A percentile compares a stretch with the other conserved stretches of the same genome.
Conservation (phyloP, 1,140 invertebrate species). For the Drosophila sechellia region DNA sequence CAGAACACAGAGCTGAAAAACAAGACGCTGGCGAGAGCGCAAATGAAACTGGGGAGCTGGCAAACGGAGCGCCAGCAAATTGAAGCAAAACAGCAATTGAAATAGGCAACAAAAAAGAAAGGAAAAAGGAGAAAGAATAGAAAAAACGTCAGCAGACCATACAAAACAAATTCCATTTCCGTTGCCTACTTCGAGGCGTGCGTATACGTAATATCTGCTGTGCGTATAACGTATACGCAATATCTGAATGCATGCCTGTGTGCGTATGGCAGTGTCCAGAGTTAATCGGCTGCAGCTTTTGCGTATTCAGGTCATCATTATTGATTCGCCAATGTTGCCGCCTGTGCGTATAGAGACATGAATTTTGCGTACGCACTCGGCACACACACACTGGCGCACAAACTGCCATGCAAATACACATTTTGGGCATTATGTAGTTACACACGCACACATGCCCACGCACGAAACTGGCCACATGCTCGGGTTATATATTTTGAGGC, state of each 20-base stretch:
- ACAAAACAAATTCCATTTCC: constrained; percentile 46
- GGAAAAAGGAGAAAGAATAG: background rate
- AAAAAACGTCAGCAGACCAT: constrained; percentile 9
- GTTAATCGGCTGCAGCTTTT: constrained; percentile 76
- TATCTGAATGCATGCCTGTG: constrained; percentile 2
- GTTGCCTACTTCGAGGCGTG: constrained; percentile 70
- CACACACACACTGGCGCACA: constrained; percentile 35
- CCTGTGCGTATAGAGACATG: constrained; percentile 79
- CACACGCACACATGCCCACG: constrained; percentile 13
- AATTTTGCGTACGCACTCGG: constrained; percentile 76
- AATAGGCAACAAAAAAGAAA: constrained; percentile 7
- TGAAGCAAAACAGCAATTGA: constrained; percentile 66
- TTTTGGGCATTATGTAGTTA: constrained; percentile 45
- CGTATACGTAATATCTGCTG: constrained; percentile 30
- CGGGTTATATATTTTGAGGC: constrained; percentile 71
- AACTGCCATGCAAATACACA: constrained; percentile 16
- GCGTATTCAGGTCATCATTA: constrained; percentile 83
- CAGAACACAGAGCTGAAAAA: constrained; percentile 26
- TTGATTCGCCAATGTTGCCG: constrained; percentile 75
- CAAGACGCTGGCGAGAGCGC: constrained; percentile 58
- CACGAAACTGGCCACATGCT: constrained; percentile 41
- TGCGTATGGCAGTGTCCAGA: constrained; percentile 56
- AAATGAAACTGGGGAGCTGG: constrained; percentile 68
- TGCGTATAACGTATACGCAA: constrained; percentile 25
- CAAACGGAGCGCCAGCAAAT: constrained; percentile 50